phyloP scores from a whole-genome alignment of 2,113 vertebrate genomes.

The Tragelaphus buxtoni region DNA sequence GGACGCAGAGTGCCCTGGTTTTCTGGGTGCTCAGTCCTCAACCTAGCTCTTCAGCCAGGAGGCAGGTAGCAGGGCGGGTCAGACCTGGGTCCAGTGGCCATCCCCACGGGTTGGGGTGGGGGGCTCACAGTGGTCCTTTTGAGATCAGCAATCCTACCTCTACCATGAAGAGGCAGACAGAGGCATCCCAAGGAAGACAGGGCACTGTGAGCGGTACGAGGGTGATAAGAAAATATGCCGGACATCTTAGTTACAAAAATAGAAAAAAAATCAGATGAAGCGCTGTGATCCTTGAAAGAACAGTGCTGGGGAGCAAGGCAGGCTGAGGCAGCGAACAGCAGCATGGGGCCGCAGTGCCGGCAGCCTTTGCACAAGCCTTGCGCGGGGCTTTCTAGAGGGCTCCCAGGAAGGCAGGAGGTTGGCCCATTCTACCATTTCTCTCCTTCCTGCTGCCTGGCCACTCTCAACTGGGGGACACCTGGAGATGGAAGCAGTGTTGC shows the following conservation, averaged over 20 bases:
- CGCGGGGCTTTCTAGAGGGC: not conserved
- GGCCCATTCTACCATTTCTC: not conserved
- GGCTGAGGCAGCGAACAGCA: not conserved
- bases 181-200: not conserved
- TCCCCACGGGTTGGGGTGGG: rapidly evolving
- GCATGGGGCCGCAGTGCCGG: too few relatives aligned
- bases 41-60: rapidly evolving
- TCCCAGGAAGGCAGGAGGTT: not conserved
- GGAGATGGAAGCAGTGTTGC: not conserved
- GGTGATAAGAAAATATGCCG: not conserved
- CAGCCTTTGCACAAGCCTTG: not conserved
- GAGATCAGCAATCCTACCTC: not conserved
- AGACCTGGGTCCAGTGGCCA: not conserved
- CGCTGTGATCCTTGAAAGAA: not conserved
- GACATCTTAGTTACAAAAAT: not conserved
- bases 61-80: not conserved
- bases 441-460: not conserved
- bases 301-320: not conserved
- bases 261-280: not conserved
- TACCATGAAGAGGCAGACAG: not conserved
- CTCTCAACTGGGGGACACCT: not conserved
- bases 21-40: not conserved
- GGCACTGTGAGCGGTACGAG: not conserved
- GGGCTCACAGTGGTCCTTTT: not conserved
- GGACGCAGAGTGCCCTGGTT: rapidly evolving